A percentile compares a stretch with the other conserved stretches of the same genome.
These are phyloP conservation scores for Karalla daura DNA, from an alignment of 2,797 vertebrate genomes.

Conservation along the genomic window DNA sequence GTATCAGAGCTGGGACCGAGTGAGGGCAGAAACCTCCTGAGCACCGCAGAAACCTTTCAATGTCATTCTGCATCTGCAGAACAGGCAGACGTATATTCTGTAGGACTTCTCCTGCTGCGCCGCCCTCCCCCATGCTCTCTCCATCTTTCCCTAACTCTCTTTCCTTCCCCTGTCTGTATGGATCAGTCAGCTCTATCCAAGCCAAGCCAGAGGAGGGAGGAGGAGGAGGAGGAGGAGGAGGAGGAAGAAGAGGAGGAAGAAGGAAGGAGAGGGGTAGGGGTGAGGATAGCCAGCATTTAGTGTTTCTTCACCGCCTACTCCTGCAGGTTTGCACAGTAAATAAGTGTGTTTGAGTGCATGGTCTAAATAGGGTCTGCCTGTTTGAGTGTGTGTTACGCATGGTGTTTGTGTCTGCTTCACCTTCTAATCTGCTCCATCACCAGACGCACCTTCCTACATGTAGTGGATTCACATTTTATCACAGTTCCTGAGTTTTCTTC, in stretches of 20 bases:
- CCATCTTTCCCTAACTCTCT: slow-evolving; percentile 43
- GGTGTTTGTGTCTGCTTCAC: slow-evolving; percentile 5
- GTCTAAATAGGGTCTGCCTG: slow-evolving; percentile 32
- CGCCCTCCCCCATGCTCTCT: slow-evolving; percentile 45
- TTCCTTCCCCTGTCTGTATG: slow-evolving; percentile 66
- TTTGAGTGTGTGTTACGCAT: slow-evolving; percentile 16
- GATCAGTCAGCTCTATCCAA: slow-evolving; percentile 72
- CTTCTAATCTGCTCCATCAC: slow-evolving; percentile 9
- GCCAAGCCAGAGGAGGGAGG: slow-evolving; percentile 55
- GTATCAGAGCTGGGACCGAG: slow-evolving; percentile 15
- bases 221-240: too few relatives aligned
- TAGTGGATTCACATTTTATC: not conserved
- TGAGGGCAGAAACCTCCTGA: slow-evolving; percentile 21
- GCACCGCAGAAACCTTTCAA: slow-evolving; percentile 28
- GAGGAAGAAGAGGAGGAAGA: too few relatives aligned
- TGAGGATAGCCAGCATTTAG: slow-evolving; percentile 59
- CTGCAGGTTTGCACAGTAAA: slow-evolving; percentile 61
- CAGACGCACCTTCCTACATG: not conserved
- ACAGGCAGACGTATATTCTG: slow-evolving; percentile 36
- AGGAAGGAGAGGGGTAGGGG: too few relatives aligned
- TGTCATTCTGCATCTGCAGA: slow-evolving; percentile 41
- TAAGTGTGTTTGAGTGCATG: slow-evolving; percentile 45
- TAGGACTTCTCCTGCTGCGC: slow-evolving; percentile 35
- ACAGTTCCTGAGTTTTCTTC: not conserved
- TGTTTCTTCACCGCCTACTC: slow-evolving; percentile 64